A percentile compares a stretch with the other conserved stretches of the same genome.
Evolutionary conservation across 2,888 invertebrate genomes (phyloP).

Genomic region (Atrina japonica): DNA sequence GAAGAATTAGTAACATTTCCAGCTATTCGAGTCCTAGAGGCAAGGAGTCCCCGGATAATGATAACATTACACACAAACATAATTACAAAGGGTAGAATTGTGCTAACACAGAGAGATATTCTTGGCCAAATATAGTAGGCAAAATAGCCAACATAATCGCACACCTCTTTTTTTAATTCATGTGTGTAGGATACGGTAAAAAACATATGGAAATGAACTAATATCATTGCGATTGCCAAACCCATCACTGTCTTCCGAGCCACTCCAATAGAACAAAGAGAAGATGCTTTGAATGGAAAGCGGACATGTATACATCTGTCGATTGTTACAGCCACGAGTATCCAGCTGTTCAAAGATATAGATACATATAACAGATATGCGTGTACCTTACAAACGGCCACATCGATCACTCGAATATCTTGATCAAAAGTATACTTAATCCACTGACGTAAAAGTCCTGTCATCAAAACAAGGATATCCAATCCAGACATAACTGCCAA

Average conservation of each 20-base stretch:
- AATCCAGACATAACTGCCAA: conserved; percentile 55
- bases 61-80: conserved; percentile 64
- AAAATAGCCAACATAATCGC: conserved; percentile 21
- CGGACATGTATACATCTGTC: conserved; percentile 74
- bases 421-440: conserved; percentile 46
- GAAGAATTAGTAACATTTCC: neutral
- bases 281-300: conserved; percentile 64
- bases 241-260: conserved; percentile 55
- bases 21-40: conserved; percentile 7
- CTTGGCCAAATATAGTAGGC: conserved; percentile 61
- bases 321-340: conserved; percentile 72
- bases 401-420: conserved; percentile 56
- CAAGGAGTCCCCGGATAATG: conserved; percentile 57
- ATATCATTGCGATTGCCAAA: conserved; percentile 47
- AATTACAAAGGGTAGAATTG: conserved; percentile 62
- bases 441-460: conserved; percentile 63
- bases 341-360: conserved; percentile 73
- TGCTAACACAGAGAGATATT: conserved; percentile 65
- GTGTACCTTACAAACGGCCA: conserved; percentile 68
- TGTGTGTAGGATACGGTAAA: conserved; percentile 61
- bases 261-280: conserved; percentile 58
- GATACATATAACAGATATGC: conserved; percentile 71
- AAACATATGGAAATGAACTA: conserved; percentile 73
- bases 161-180: conserved; percentile 27
- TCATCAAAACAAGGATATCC: conserved; percentile 54